A percentile compares a stretch with the other conserved stretches of the same genome.
Conservation (phyloP, 2,888 invertebrate species). For the Caenorhabditis sp. region DNA sequence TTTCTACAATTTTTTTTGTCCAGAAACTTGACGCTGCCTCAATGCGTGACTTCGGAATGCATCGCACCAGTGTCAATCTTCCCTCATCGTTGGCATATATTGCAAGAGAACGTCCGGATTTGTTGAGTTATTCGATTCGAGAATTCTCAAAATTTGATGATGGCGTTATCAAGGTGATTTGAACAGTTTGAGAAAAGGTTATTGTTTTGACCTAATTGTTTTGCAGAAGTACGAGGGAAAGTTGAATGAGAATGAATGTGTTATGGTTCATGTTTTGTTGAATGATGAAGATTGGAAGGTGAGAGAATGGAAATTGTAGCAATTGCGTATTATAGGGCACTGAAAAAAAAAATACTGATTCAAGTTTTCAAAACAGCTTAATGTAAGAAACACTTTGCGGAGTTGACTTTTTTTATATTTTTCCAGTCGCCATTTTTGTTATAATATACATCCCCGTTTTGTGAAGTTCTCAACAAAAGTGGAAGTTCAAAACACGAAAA, state of each 20-base stretch:
- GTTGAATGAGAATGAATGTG: slow-evolving; percentile 41
- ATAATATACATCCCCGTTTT: no score
- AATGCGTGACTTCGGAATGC: slow-evolving; percentile 47
- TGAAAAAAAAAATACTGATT: no score
- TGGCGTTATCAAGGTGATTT: slow-evolving; percentile 1
- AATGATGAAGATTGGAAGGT: slow-evolving; percentile 55
- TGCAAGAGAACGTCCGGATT: slow-evolving; percentile 51
- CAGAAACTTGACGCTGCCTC: slow-evolving; percentile 39
- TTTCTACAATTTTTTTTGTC: slow-evolving; percentile 9
- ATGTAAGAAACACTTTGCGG: no score
- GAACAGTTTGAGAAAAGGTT: not conserved
- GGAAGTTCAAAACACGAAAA: no score
- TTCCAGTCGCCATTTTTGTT: no score
- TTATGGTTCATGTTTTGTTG: slow-evolving; percentile 52
- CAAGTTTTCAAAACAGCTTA: no score
- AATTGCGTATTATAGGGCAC: no score
- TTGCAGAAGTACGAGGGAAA: slow-evolving; percentile 43
- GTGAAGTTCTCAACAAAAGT: no score
- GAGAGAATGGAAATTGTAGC: not conserved
- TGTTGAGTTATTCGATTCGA: slow-evolving; percentile 47
- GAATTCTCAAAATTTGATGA: slow-evolving; percentile 34
- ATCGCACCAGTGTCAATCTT: slow-evolving; percentile 48
- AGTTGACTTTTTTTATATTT: no score
- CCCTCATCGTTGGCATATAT: slow-evolving; percentile 52
- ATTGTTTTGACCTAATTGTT: not conserved